phyloP scores from a whole-genome alignment of 1,140 invertebrate genomes.

The Venustaconcha ellipsiformis region DNA sequence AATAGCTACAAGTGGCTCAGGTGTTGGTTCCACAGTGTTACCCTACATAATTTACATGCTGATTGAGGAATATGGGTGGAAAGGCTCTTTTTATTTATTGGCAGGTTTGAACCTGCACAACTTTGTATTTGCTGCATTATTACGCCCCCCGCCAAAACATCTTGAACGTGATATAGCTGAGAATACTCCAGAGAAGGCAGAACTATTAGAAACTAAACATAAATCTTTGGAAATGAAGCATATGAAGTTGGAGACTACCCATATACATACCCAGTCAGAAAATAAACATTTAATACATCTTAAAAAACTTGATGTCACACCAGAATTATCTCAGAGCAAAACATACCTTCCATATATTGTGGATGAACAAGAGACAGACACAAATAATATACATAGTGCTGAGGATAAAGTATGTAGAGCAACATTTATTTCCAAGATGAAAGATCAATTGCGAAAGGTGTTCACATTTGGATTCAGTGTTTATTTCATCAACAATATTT shows the following conservation, averaged over 20 bases:
- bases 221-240: too few relatives aligned
- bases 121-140: conserved; percentile 45
- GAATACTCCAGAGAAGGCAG: neutral
- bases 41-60: conserved; percentile 75
- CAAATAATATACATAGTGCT: too few relatives aligned
- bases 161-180: neutral
- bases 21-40: conserved; percentile 85
- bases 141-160: conserved; percentile 37
- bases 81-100: conserved; percentile 83
- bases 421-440: neutral
- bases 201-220: too few relatives aligned
- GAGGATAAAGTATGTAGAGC: too few relatives aligned
- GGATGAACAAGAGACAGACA: too few relatives aligned
- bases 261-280: neutral
- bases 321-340: too few relatives aligned
- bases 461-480: conserved; percentile 51
- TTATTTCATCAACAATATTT: conserved; percentile 56
- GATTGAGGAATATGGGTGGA: conserved; percentile 80
- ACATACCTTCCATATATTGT: too few relatives aligned
- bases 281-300: neutral
- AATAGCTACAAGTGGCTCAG: conserved; percentile 92
- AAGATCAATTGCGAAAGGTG: conserved; percentile 38
- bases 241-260: too few relatives aligned
- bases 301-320: too few relatives aligned
- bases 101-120: conserved; percentile 85